Evolutionary conservation across 1,140 invertebrate genomes (phyloP).

Genomic region (Planococcus citri): DNA sequence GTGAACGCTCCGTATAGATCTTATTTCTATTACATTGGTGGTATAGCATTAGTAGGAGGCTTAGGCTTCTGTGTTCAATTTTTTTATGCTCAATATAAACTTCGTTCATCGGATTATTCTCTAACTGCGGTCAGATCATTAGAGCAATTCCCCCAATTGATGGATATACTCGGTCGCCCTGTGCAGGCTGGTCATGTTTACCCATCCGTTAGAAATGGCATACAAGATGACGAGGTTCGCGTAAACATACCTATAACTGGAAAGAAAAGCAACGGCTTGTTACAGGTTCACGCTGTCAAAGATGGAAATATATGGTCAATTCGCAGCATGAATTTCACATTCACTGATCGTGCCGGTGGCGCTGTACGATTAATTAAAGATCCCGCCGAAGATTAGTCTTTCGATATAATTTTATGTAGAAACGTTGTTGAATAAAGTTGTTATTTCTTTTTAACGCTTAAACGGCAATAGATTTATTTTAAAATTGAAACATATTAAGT

Average conservation of each 20-base stretch:
- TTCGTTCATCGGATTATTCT: neutral
- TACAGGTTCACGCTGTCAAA: neutral
- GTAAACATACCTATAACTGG: neutral
- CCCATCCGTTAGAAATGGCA: neutral
- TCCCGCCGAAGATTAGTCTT: neutral
- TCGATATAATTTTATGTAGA: neutral
- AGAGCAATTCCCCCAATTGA: neutral
- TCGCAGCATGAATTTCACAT: neutral
- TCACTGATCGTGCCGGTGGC: neutral
- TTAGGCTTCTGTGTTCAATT: neutral
- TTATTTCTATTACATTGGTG: neutral
- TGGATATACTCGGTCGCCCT: neutral
- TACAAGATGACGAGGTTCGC: neutral
- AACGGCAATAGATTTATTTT: too few relatives aligned
- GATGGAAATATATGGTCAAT: neutral
- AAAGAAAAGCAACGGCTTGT: neutral
- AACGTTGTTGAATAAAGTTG: neutral
- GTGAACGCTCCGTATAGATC: neutral
- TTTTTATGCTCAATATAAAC: neutral
- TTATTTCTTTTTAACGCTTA: neutral
- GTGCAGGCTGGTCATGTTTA: neutral
- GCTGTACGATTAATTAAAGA: neutral
- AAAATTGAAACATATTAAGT: too few relatives aligned
- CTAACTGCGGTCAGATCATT: neutral
- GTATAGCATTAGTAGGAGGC: neutral